phyloP scores from a whole-genome alignment of 2,797 vertebrate species.

The Sebastes baramenuke region DNA sequence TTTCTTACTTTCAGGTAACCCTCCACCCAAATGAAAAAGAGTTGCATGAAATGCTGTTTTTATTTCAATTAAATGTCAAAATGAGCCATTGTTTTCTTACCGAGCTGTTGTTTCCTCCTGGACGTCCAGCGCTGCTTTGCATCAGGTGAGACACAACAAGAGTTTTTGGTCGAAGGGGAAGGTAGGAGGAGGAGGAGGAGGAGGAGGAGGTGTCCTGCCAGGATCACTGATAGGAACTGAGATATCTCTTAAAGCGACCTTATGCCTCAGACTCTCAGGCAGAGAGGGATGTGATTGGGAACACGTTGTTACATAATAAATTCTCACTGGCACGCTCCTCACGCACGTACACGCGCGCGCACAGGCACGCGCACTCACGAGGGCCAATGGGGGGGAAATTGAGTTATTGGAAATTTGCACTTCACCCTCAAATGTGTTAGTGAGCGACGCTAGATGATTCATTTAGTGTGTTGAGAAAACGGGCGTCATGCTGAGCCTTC shows the following conservation, averaged over 20 bases:
- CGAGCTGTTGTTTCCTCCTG: not conserved
- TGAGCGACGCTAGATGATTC: not conserved
- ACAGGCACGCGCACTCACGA: slow-evolving; percentile 3
- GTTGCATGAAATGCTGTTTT: not conserved
- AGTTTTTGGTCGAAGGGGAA: slow-evolving; percentile 30
- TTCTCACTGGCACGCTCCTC: slow-evolving; percentile 30
- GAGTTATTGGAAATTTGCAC: slow-evolving; percentile 27
- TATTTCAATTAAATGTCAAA: not conserved
- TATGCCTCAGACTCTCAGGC: slow-evolving; percentile 50
- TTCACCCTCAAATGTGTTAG: slow-evolving; percentile 13
- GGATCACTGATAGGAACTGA: slow-evolving; percentile 25
- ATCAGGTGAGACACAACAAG: slow-evolving; percentile 58
- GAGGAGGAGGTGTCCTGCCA: slow-evolving; percentile 45
- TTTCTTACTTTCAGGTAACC: not conserved
- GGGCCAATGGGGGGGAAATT: slow-evolving; percentile 18
- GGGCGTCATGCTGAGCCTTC: not conserved
- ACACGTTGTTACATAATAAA: slow-evolving; percentile 73
- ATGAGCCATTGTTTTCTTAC: slow-evolving; percentile 48
- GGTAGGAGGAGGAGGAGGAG: slow-evolving; percentile 20
- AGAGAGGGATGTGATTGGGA: slow-evolving; percentile 66
- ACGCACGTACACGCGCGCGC: not conserved
- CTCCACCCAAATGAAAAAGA: not conserved
- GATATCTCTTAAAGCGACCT: slow-evolving; percentile 67
- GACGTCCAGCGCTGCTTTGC: slow-evolving; percentile 23
- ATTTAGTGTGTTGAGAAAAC: not conserved